Percentiles rank a stretch among this genome's conserved stretches.
phyloP scores from a whole-genome alignment of 1,140 invertebrate genomes.

The Brachionus paranguensis region DNA sequence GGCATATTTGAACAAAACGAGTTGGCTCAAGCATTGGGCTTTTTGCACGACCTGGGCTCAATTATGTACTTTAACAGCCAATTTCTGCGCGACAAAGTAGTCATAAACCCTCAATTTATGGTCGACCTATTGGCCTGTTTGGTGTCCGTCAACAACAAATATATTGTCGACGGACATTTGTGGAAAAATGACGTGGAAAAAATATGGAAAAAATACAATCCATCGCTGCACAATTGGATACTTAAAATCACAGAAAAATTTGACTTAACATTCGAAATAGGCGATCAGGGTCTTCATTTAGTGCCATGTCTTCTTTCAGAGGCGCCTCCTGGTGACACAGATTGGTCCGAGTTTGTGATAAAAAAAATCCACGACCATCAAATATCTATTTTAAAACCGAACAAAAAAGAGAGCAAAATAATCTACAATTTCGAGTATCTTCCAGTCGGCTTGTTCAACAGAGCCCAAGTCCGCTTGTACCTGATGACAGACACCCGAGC shows the following conservation, averaged over 20 bases:
- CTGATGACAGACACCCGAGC: conserved; percentile 49
- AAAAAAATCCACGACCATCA: neutral
- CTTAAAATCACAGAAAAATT: conserved; percentile 53
- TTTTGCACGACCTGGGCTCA: conserved; percentile 52
- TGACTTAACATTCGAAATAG: conserved; percentile 50
- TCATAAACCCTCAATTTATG: conserved; percentile 56
- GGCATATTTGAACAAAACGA: conserved; percentile 41
- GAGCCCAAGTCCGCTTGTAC: conserved; percentile 52
- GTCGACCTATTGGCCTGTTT: conserved; percentile 54
- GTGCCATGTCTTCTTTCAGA: conserved; percentile 52
- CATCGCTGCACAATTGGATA: conserved; percentile 50
- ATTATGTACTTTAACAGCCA: conserved; percentile 53
- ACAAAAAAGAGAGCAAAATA: conserved; percentile 39
- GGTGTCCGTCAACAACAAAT: conserved; percentile 50
- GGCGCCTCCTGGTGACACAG: conserved; percentile 44
- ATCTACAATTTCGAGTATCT: conserved; percentile 44
- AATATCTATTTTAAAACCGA: neutral
- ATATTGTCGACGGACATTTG: conserved; percentile 50
- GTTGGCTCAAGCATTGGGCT: conserved; percentile 49
- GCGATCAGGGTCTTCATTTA: conserved; percentile 47
- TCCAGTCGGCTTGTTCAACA: conserved; percentile 54
- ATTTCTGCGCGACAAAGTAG: conserved; percentile 47
- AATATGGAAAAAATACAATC: conserved; percentile 48
- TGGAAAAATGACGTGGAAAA: conserved; percentile 46
- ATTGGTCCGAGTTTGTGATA: neutral